Evolutionary conservation across 2,797 vertebrate genomes (phyloP), one percentile per base, ranked within the genome.

Genomic region (Antrozous pallidus): DNA sequence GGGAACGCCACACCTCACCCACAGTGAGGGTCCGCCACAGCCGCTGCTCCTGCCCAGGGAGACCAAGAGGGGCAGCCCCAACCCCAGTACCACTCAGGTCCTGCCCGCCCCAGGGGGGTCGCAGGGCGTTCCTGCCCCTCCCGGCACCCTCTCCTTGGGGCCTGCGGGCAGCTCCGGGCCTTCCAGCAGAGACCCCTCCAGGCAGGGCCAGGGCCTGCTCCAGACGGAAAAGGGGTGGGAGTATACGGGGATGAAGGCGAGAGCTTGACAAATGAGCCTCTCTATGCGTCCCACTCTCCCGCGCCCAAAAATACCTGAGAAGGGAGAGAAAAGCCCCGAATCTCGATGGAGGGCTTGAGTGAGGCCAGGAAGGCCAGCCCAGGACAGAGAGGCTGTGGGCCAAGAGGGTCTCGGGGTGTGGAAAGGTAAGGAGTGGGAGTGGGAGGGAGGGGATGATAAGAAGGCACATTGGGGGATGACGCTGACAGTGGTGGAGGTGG

Each of bases 401-500:
- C 78, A 8, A 22, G 70, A 58, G 26, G 26, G 56, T 13, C 51
- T 4, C 22, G 0, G 5, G 26, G 0, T 13, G 56, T 13, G 56
- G 56, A 2, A 6, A 13, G 54, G 0, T 17, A 18, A 49, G 12
- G 13, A 3, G 12, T 0, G 8, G 18, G 16, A 10, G 13, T 6
- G 61, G 45, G 10, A 0, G 8, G 20, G 16, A 10, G 13, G 10
- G 65, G 47, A 9, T 1, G 3, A 2, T 9, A 6, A n/a, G 28
- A 13, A 71, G 78, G 54, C 7, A 3, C 24, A 0, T 4, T 22
- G 1, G 4, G n/a, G 73, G 56, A 7, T 3, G 45, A 56, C 0
- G 2, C 18, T 0, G 24, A 40, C 14, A 0, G 61, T 0, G 18
- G 40, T 20, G 56, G 36, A 0, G 1, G 22, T 12, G n/a, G 1